Percentiles rank a stretch among this genome's conserved stretches.
phyloP scores from a whole-genome alignment of 2,797 vertebrate genomes.

The Ceyx erithaca region DNA sequence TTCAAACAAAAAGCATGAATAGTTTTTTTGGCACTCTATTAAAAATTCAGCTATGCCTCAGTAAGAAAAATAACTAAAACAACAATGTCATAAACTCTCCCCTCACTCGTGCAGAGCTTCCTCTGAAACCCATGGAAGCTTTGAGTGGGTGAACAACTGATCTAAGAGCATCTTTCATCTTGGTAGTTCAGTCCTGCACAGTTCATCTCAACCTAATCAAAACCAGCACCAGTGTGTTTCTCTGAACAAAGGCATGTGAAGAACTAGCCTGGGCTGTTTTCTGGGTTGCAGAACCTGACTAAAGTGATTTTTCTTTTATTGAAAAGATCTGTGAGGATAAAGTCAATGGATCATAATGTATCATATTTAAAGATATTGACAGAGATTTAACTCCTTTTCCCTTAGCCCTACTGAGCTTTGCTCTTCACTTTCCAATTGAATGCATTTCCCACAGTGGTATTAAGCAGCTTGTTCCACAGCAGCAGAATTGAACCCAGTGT shows the following conservation, averaged over 20 bases:
- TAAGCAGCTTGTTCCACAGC: not conserved
- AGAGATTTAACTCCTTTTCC: not conserved
- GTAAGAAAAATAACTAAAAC: not conserved
- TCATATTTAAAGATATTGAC: not conserved
- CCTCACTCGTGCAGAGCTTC: not conserved
- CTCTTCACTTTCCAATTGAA: not conserved
- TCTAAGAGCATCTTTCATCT: not conserved
- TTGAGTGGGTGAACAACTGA: not conserved
- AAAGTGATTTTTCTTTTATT: not conserved
- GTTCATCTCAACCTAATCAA: not conserved
- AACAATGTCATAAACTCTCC: not conserved
- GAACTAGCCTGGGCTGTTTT: not conserved
- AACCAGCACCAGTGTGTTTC: not conserved
- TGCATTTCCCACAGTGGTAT: not conserved
- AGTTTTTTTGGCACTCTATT: not conserved
- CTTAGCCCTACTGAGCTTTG: not conserved
- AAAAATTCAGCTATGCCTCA: not conserved
- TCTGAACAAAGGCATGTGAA: not conserved
- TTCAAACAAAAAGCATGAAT: not conserved
- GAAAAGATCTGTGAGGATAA: not conserved
- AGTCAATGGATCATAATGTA: not conserved
- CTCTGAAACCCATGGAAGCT: not conserved
- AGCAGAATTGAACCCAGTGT: not conserved
- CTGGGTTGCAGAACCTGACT: not conserved
- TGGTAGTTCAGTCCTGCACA: not conserved